Conservation (phyloP, 2,888 invertebrate genomes). For the Drosophila parthenogenetica region DNA sequence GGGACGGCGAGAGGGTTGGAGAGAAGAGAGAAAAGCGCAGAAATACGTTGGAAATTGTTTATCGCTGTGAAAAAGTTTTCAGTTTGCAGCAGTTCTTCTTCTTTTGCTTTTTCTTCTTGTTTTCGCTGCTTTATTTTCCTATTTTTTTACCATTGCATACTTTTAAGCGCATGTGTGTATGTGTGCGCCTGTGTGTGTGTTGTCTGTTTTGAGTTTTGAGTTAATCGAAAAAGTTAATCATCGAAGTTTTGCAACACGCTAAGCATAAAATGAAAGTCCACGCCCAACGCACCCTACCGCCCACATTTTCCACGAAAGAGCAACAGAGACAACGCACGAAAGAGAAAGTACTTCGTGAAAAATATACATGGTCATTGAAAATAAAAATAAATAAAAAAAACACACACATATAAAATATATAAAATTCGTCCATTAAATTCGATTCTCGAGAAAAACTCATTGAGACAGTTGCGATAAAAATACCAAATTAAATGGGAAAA, state of each 20-base stretch:
- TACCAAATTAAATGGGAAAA: neutral
- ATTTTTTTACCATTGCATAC: constrained; percentile 61
- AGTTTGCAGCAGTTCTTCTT: constrained; percentile 41
- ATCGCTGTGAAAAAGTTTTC: constrained; percentile 75
- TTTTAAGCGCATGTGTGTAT: constrained; percentile 16
- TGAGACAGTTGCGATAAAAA: neutral
- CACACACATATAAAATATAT: constrained; percentile 35
- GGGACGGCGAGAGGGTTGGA: neutral
- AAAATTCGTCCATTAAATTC: constrained; percentile 27
- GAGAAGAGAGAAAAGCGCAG: neutral
- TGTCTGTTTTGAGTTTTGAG: constrained; percentile 72
- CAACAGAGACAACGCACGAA: neutral
- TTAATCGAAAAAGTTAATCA: constrained; percentile 81
- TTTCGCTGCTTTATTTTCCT: constrained; percentile 51
- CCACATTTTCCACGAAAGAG: neutral
- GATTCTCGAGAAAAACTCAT: constrained; percentile 4
- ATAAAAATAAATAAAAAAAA: constrained; percentile 19
- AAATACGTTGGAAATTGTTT: constrained; percentile 71
- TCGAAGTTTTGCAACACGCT: constrained; percentile 76
- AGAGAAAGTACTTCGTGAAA: neutral
- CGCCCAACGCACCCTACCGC: neutral
- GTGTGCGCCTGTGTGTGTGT: constrained; percentile 33
- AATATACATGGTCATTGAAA: constrained; percentile 47
- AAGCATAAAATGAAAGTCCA: constrained; percentile 49
- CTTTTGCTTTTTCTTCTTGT: constrained; percentile 23